These are phyloP conservation scores for Nowickia ferox DNA, from an alignment of 2,888 invertebrate species.

Conservation along the genomic window DNA sequence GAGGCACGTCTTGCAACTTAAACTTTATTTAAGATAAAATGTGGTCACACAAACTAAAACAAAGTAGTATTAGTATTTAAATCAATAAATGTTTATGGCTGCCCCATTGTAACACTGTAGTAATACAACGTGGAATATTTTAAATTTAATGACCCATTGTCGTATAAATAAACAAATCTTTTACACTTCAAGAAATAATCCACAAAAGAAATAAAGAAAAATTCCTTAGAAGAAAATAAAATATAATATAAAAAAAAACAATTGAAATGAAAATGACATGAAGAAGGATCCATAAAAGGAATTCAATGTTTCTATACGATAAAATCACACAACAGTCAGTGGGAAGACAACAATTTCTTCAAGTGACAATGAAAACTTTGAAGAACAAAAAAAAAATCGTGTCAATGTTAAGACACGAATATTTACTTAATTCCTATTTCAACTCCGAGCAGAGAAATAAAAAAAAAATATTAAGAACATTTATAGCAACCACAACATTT, in stretches of 20 bases:
- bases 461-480: not conserved
- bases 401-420: slow-evolving; percentile 47
- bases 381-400: slow-evolving; percentile 13
- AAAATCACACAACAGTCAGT: slow-evolving; percentile 20
- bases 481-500: not conserved
- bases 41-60: slow-evolving; percentile 44
- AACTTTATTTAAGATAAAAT: slow-evolving; percentile 37
- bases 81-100: slow-evolving; percentile 41
- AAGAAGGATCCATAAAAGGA: slow-evolving; percentile 25
- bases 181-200: not conserved
- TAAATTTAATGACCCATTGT: slow-evolving; percentile 28
- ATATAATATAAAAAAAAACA: slow-evolving; percentile 12
- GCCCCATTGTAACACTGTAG: not conserved
- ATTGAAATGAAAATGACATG: slow-evolving; percentile 44
- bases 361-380: not conserved
- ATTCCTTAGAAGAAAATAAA: not conserved
- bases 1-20: slow-evolving; percentile 47
- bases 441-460: not conserved
- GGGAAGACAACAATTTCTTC: not conserved
- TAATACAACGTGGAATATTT: slow-evolving; percentile 45
- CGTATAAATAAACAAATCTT: slow-evolving; percentile 12
- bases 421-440: slow-evolving; percentile 18
- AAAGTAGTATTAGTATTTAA: slow-evolving; percentile 15
- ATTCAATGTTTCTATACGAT: slow-evolving; percentile 29
- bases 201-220: not conserved